Percentiles rank a stretch among this genome's conserved stretches.
Conservation (phyloP, 2,888 invertebrate genomes). For the Carabus problematicus region DNA sequence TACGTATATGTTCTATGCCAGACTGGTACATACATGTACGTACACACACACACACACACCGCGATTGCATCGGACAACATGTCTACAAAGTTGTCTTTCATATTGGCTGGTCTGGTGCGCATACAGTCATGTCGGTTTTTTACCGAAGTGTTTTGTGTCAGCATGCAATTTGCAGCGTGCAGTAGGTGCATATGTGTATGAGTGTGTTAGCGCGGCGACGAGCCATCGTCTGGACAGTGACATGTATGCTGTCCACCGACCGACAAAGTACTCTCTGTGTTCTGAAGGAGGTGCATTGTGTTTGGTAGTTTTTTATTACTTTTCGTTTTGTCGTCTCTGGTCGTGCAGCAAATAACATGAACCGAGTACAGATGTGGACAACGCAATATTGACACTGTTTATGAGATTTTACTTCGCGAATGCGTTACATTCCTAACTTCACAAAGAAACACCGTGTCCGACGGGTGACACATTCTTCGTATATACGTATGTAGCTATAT, state of each 20-base stretch:
- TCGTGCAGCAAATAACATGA: conserved; percentile 15
- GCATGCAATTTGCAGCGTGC: neutral
- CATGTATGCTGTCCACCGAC: conserved; percentile 20
- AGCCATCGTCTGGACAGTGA: conserved; percentile 34
- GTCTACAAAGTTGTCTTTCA: conserved; percentile 29
- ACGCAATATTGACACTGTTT: conserved; percentile 11
- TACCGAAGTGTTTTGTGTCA: conserved; percentile 24
- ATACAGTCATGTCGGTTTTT: conserved; percentile 31
- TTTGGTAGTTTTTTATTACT: neutral
- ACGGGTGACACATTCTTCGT: too few relatives aligned
- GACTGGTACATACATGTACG: too few relatives aligned
- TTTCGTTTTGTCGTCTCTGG: conserved; percentile 23
- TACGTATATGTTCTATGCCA: too few relatives aligned
- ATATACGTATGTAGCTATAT: too few relatives aligned
- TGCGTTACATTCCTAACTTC: too few relatives aligned
- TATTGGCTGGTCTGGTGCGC: neutral
- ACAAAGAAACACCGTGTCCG: too few relatives aligned
- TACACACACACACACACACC: too few relatives aligned
- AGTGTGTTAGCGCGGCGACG: conserved; percentile 11
- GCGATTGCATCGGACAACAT: neutral
- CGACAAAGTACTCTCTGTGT: conserved; percentile 20
- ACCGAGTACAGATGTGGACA: conserved; percentile 17
- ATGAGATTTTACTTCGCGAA: too few relatives aligned
- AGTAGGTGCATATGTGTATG: conserved; percentile 7
- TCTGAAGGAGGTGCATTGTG: conserved; percentile 14